Percentiles rank a stretch among this genome's conserved stretches.
Evolutionary conservation across 2,888 invertebrate genomes (phyloP).

Genomic region (Alitta virens): DNA sequence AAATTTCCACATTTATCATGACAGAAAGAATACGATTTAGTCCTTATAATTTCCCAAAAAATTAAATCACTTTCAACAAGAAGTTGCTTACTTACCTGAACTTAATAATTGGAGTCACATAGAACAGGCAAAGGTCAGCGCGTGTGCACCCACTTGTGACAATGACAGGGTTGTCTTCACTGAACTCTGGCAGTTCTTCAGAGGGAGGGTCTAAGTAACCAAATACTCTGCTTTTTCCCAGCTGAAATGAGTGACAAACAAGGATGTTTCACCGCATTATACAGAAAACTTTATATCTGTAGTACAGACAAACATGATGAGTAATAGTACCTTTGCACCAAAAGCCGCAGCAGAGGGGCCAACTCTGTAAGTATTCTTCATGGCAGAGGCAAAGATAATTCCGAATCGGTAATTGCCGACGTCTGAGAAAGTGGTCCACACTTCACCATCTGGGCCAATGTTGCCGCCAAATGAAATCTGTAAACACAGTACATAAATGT

Average conservation of each 20-base stretch:
- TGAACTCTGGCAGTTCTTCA: constrained; percentile 7
- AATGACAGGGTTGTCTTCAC: constrained; percentile 10
- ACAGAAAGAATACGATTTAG: too few species aligned
- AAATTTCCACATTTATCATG: too few species aligned
- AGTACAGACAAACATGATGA: too few species aligned
- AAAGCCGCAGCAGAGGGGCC: constrained; percentile 9
- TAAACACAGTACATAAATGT: constrained; percentile 2
- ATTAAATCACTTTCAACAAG: too few species aligned
- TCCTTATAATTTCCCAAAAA: too few species aligned
- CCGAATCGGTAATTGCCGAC: constrained; percentile 19
- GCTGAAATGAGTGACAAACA: neutral
- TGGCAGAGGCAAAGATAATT: constrained; percentile 20
- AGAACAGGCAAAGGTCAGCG: constrained; percentile 21
- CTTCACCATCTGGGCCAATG: constrained; percentile 25
- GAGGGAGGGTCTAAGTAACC: neutral
- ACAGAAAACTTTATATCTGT: too few species aligned
- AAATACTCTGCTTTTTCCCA: neutral
- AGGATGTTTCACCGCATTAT: too few species aligned
- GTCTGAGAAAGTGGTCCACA: constrained; percentile 26
- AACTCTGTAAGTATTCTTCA: constrained; percentile 6
- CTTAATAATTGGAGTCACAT: constrained; percentile 20
- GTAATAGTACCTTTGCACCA: constrained; percentile 1
- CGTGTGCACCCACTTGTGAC: constrained; percentile 11
- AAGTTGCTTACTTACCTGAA: constrained; percentile 19
- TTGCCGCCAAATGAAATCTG: constrained; percentile 25